Percentiles rank a stretch among this genome's conserved stretches.
These are phyloP conservation scores for Gymnocephalus cernua DNA, from an alignment of 2,113 vertebrate genomes.

Conservation along the genomic window DNA sequence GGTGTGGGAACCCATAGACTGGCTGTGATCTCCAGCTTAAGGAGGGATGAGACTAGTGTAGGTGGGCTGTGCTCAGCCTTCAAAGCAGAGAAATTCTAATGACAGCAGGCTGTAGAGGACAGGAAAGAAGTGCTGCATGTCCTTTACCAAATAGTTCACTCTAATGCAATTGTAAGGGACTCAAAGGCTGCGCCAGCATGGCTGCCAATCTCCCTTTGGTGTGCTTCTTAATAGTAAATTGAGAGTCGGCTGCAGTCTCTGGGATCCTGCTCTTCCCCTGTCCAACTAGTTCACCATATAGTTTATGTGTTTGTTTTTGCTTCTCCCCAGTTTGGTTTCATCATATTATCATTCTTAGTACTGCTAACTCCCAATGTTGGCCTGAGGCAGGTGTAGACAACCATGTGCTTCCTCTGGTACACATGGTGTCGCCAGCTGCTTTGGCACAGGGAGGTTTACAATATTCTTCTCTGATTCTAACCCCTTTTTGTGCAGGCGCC, in stretches of 20 bases:
- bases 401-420: not conserved
- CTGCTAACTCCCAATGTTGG: constrained; percentile 9
- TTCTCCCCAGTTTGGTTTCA: constrained; percentile 13
- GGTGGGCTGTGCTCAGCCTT: constrained; percentile 67
- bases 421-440: not conserved
- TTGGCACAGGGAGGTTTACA: not conserved
- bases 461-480: not conserved
- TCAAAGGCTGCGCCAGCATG: constrained; percentile 38
- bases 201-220: constrained; percentile 42
- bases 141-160: constrained; percentile 62
- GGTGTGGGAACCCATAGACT: constrained; percentile 62
- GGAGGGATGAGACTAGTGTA: constrained; percentile 56
- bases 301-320: constrained; percentile 42
- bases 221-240: constrained; percentile 70
- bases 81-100: constrained; percentile 75
- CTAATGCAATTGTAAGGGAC: constrained; percentile 36
- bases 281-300: constrained; percentile 9
- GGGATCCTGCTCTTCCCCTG: constrained; percentile 24
- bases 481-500: not conserved
- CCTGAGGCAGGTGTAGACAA: constrained; percentile 9
- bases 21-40: constrained; percentile 77
- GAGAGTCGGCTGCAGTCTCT: constrained; percentile 66
- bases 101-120: constrained; percentile 56
- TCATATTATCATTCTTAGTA: not conserved
- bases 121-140: constrained; percentile 56